phyloP scores from a whole-genome alignment of 2,113 vertebrate genomes.

The Willisornis vidua region DNA sequence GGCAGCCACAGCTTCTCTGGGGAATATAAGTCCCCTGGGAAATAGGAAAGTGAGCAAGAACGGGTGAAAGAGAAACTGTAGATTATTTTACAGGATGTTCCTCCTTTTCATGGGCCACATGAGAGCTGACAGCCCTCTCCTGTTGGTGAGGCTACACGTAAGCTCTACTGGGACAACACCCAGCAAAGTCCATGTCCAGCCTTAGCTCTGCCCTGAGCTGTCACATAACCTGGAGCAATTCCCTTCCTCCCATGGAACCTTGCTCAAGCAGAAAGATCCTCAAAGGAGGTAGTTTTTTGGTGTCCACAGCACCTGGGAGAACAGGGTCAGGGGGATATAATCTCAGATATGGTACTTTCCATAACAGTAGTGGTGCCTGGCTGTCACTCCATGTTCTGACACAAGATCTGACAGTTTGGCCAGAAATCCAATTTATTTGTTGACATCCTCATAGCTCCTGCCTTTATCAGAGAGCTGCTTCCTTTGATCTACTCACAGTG shows the following conservation, averaged over 20 bases:
- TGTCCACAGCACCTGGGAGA: not conserved
- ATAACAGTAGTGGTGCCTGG: not conserved
- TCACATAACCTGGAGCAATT: not conserved
- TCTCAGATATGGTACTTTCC: not conserved
- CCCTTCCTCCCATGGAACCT: not conserved
- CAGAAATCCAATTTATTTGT: not conserved
- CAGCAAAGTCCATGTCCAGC: not conserved
- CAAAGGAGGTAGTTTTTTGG: not conserved
- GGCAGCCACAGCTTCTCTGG: not conserved
- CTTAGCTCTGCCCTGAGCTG: not conserved
- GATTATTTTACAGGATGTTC: not conserved
- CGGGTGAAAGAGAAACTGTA: not conserved
- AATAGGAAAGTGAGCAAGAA: not conserved
- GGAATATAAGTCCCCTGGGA: not conserved
- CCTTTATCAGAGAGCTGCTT: not conserved
- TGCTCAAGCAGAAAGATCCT: not conserved
- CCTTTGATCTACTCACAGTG: not conserved
- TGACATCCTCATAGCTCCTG: not conserved
- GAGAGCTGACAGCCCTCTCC: not conserved
- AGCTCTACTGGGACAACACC: not conserved
- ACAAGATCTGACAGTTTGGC: not conserved
- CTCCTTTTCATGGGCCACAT: accelerated
- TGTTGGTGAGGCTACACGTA: accelerated
- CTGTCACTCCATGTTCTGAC: not conserved
- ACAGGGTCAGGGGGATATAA: not conserved